These are phyloP conservation scores for Chlamydotis undulata DNA, from an alignment of 2,113 vertebrate genomes.

Conservation along the genomic window DNA sequence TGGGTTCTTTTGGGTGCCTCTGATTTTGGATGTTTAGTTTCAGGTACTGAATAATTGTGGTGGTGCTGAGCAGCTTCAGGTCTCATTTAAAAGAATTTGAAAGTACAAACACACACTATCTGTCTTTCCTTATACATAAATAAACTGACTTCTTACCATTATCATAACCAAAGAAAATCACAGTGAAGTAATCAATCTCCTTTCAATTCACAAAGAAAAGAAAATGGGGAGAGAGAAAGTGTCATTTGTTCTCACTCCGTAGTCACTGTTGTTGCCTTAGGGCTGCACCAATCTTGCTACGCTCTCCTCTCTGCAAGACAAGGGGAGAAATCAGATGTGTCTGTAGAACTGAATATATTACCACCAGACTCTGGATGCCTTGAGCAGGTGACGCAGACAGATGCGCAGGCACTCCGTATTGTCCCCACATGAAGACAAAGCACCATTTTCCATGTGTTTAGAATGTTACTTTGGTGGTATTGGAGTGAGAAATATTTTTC, in stretches of 20 bases:
- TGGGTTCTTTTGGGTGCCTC: background rate
- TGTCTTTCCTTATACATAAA: background rate
- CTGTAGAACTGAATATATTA: background rate
- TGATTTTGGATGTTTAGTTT: background rate
- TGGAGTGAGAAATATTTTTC: background rate
- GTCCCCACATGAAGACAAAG: background rate
- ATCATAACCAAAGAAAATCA: background rate
- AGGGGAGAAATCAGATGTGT: background rate
- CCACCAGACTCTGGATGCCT: background rate
- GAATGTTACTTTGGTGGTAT: background rate
- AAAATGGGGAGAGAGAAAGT: background rate
- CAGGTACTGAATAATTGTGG: background rate
- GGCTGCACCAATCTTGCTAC: background rate
- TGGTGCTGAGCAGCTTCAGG: background rate
- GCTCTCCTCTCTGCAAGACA: background rate
- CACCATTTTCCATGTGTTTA: background rate
- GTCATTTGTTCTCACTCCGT: background rate
- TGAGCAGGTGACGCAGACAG: background rate
- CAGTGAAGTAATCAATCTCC: background rate
- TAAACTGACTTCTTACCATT: background rate
- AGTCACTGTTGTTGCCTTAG: background rate
- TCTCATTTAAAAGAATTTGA: background rate
- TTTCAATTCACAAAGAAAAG: background rate
- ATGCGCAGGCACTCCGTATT: fast-evolving
- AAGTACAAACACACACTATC: background rate